These are phyloP conservation scores for Elegia similella DNA, from an alignment of 2,888 invertebrate species.

Conservation along the genomic window DNA sequence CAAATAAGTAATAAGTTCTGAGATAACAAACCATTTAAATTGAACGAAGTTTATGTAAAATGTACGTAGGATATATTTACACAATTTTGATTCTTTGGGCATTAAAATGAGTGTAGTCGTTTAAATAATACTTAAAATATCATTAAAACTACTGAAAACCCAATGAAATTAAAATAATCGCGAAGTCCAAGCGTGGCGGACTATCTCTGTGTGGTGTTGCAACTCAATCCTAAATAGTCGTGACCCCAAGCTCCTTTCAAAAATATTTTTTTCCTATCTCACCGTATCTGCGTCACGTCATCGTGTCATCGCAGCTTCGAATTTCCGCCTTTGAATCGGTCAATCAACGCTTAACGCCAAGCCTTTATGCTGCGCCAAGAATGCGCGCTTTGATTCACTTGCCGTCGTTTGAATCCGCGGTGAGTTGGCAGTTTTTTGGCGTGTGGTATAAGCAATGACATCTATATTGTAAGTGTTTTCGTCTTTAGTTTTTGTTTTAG, in stretches of 20 bases:
- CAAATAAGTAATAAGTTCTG: no score
- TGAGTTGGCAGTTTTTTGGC: constrained; percentile 58
- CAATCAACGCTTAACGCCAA: constrained; percentile 60
- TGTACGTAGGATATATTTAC: no score
- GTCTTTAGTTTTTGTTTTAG: constrained; percentile 21
- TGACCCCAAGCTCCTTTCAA: not conserved
- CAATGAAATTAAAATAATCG: no score
- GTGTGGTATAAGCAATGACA: constrained; percentile 32
- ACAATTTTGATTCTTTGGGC: no score
- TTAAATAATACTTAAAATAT: no score
- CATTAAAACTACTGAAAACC: no score
- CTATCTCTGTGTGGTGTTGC: no score
- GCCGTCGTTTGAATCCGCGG: constrained; percentile 41
- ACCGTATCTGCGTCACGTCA: constrained; percentile 18
- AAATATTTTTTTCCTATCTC: not conserved
- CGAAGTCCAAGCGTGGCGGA: no score
- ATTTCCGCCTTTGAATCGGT: constrained; percentile 57
- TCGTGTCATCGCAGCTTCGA: constrained; percentile 18
- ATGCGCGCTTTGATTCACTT: constrained; percentile 24
- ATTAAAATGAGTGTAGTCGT: no score
- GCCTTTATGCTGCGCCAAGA: constrained; percentile 15
- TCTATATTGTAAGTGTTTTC: not conserved
- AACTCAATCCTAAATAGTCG: constrained; percentile 1
- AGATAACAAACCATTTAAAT: no score
- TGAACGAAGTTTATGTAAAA: no score